Percentiles rank a stretch among this genome's conserved stretches.
These are phyloP conservation scores for Centropristis striata DNA, from an alignment of 2,113 vertebrate species.

Conservation along the genomic window DNA sequence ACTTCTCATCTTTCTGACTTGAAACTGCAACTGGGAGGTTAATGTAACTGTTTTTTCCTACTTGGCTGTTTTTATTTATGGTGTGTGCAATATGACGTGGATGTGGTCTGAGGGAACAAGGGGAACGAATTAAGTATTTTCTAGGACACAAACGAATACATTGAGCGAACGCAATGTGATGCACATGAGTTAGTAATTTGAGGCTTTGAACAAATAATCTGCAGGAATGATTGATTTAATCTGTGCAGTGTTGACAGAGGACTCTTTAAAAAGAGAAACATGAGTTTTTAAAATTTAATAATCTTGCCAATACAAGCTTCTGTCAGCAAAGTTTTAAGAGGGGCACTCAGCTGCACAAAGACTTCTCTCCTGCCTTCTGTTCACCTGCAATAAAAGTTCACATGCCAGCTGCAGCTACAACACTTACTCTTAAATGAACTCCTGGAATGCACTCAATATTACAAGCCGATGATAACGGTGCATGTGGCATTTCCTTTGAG, in stretches of 20 bases:
- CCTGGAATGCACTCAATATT: constrained; percentile 16
- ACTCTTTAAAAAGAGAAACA: background rate
- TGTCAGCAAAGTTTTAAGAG: background rate
- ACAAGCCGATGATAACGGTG: constrained; percentile 18
- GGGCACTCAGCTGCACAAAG: background rate
- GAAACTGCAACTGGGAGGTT: background rate
- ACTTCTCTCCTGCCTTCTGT: background rate
- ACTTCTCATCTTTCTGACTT: background rate
- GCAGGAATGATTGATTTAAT: background rate
- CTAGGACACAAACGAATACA: background rate
- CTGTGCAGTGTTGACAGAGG: background rate
- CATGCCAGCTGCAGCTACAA: constrained; percentile 17
- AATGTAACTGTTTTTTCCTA: background rate
- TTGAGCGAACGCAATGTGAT: background rate
- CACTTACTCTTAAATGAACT: constrained; percentile 24
- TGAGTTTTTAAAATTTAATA: background rate
- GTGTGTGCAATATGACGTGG: too few species aligned
- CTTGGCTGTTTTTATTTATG: background rate
- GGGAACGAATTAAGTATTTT: background rate
- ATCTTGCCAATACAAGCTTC: background rate
- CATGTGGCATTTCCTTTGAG: background rate
- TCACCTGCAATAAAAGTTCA: background rate
- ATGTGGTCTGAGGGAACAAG: background rate
- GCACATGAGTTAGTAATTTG: background rate
- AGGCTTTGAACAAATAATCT: constrained; percentile 4